Percentiles rank a stretch among this genome's conserved stretches.
phyloP scores from a whole-genome alignment of 2,888 invertebrate genomes.

The Marasmarcha lunaedactyla region DNA sequence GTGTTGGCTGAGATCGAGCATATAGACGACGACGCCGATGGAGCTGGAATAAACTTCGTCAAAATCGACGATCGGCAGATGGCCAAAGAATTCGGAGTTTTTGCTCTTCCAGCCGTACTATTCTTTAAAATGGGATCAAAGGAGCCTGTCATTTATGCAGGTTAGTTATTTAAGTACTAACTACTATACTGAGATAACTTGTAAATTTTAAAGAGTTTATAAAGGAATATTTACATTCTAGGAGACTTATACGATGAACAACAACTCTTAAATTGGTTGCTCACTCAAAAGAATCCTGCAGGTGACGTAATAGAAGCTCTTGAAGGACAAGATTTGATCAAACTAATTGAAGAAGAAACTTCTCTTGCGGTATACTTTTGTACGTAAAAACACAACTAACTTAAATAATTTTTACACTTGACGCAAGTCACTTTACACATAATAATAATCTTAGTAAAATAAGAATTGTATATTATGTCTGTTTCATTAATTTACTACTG shows the following conservation, averaged over 20 bases:
- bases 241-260: constrained; percentile 90
- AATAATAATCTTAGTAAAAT: neutral
- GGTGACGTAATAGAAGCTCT: constrained; percentile 91
- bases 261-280: constrained; percentile 88
- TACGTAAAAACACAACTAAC: constrained; percentile 67
- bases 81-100: constrained; percentile 90
- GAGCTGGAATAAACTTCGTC: constrained; percentile 91
- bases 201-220: neutral
- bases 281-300: constrained; percentile 92
- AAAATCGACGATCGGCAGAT: constrained; percentile 90
- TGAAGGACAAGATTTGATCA: constrained; percentile 82
- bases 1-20: constrained; percentile 90
- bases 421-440: constrained; percentile 23
- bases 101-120: constrained; percentile 89
- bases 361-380: constrained; percentile 93
- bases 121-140: constrained; percentile 90
- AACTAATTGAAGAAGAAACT: constrained; percentile 82
- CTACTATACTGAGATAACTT: neutral
- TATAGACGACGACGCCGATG: constrained; percentile 93
- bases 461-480: neutral
- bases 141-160: constrained; percentile 92
- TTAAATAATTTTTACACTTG: constrained; percentile 14
- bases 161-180: constrained; percentile 37
- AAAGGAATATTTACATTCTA: constrained; percentile 28
- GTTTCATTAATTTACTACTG: too few species aligned